These are phyloP conservation scores for Orchesellides sinensis DNA, from an alignment of 2,888 invertebrate species.

Conservation along the genomic window DNA sequence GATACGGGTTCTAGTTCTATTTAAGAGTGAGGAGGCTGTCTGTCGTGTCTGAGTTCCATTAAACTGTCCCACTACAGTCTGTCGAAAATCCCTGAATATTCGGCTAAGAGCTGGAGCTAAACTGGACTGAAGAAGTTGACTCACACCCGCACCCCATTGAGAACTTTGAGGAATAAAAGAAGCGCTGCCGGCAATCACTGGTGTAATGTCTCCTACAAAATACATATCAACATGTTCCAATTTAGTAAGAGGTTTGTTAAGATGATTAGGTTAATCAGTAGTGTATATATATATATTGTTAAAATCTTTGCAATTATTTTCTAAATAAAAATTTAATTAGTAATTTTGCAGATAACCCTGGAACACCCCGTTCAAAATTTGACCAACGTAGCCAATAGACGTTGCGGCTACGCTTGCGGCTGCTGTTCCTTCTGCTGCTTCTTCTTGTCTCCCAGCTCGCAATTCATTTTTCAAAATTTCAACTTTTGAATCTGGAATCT, in stretches of 20 bases:
- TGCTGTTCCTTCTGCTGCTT: constrained; percentile 9
- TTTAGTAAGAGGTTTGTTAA: no score
- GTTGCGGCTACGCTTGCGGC: constrained; percentile 3
- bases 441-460: constrained; percentile 33
- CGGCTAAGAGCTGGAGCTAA: constrained; percentile 17
- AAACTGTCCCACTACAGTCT: constrained; percentile 17
- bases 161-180: constrained; percentile 43
- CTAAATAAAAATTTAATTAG: no score
- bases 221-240: no score
- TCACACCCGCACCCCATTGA: constrained; percentile 20
- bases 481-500: constrained; percentile 42
- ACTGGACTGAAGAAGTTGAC: constrained; percentile 20
- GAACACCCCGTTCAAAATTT: constrained; percentile 20
- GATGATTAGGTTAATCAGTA: no score
- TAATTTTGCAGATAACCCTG: no score
- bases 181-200: constrained; percentile 37
- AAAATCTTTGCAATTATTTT: no score
- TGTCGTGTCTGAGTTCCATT: no score
- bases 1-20: no score
- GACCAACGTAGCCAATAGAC: constrained; percentile 24
- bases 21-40: no score
- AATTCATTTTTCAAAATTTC: constrained; percentile 5
- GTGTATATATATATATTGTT: no score
- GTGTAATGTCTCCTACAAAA: constrained; percentile 27
- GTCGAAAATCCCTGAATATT: constrained; percentile 26